These are phyloP conservation scores for Caerostris extrusa DNA, from an alignment of 1,140 invertebrate species.

Conservation along the genomic window DNA sequence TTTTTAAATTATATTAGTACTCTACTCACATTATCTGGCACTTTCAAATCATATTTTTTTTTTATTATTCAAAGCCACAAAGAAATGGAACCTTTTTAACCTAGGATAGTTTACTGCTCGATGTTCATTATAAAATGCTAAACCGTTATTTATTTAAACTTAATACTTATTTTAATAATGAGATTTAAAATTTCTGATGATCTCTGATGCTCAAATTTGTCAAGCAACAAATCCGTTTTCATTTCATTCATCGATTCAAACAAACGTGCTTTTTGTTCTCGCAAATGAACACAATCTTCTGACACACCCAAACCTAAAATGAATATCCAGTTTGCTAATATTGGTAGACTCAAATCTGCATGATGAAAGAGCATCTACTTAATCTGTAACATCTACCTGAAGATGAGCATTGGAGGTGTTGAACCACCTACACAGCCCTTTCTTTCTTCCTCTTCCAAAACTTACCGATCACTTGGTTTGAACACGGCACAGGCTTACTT, in stretches of 20 bases:
- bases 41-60: too few relatives aligned
- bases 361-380: constrained; percentile 48
- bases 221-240: background rate
- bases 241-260: background rate
- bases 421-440: constrained; percentile 62
- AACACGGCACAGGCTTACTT: constrained; percentile 68
- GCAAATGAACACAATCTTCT: constrained; percentile 12
- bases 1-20: too few relatives aligned
- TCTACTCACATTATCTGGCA: too few relatives aligned
- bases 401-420: constrained; percentile 51
- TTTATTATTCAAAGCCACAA: too few relatives aligned
- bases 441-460: constrained; percentile 15
- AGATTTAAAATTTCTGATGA: too few relatives aligned
- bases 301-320: constrained; percentile 2
- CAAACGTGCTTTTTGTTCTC: background rate
- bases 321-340: constrained; percentile 38
- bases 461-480: constrained; percentile 67
- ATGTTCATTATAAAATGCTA: too few relatives aligned
- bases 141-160: background rate
- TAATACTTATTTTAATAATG: background rate
- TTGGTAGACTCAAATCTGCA: constrained; percentile 24
- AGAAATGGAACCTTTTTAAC: too few relatives aligned
- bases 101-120: too few relatives aligned
- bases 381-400: constrained; percentile 61
- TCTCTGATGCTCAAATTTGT: too few relatives aligned